Percentiles rank a stretch among this genome's conserved stretches.
Evolutionary conservation across 2,113 vertebrate genomes (phyloP).

Genomic region (Ceyx margarethae): DNA sequence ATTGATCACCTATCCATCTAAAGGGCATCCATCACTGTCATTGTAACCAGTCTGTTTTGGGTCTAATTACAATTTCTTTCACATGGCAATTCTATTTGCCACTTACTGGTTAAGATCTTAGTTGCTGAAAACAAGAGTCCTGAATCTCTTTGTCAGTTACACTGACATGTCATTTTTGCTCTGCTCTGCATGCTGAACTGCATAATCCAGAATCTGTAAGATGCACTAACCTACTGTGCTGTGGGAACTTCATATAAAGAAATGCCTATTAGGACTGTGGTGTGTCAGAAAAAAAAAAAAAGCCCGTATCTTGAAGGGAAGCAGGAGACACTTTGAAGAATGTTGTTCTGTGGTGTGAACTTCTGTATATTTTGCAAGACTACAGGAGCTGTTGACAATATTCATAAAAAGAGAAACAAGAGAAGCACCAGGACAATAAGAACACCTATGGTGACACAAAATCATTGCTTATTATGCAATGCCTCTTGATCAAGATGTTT

Average conservation of each 20-base stretch:
- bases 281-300: neutral
- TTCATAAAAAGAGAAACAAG: neutral
- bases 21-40: neutral
- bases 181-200: neutral
- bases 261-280: neutral
- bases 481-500: neutral
- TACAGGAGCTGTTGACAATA: neutral
- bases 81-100: neutral
- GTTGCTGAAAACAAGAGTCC: neutral
- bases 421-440: neutral
- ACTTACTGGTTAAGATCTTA: neutral
- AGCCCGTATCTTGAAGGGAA: neutral
- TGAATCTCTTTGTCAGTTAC: neutral
- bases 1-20: slow-evolving; percentile 32
- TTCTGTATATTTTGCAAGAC: neutral
- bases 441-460: neutral
- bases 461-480: neutral
- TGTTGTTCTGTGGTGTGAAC: neutral
- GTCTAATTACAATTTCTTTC: slow-evolving; percentile 37
- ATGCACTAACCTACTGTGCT: neutral
- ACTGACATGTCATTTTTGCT: fast-evolving
- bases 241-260: neutral
- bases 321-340: neutral
- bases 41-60: neutral
- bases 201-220: neutral